Percentiles rank a stretch among this genome's conserved stretches.
These are phyloP conservation scores for Drosophila sulfurigaster DNA, from an alignment of 1,140 invertebrate genomes.

Conservation along the genomic window DNA sequence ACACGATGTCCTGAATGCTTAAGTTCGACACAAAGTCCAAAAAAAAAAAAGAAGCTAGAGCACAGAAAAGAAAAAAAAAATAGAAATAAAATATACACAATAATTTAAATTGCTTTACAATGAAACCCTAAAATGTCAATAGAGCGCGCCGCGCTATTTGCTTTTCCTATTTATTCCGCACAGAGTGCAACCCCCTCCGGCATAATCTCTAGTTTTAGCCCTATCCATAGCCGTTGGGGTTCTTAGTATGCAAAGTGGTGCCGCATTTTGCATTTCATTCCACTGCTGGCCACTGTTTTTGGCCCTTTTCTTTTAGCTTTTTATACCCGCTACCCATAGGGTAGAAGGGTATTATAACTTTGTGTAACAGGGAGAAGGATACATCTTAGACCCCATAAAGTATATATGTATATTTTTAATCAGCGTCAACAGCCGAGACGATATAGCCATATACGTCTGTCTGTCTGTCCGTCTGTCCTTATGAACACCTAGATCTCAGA, in stretches of 20 bases:
- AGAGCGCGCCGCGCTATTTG: conserved; percentile 67
- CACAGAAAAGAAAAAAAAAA: conserved; percentile 8
- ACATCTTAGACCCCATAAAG: no score
- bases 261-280: conserved; percentile 36
- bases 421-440: no score
- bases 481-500: no score
- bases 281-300: conserved; percentile 46
- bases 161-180: conserved; percentile 69
- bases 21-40: conserved; percentile 55
- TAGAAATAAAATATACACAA: conserved; percentile 78
- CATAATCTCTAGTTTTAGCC: background rate
- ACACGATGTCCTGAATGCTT: conserved; percentile 78
- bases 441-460: no score
- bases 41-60: background rate
- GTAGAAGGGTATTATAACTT: no score
- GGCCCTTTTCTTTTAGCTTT: background rate
- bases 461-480: no score
- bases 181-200: background rate
- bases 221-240: conserved; percentile 9
- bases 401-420: no score
- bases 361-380: no score
- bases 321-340: no score
- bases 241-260: conserved; percentile 81
- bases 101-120: conserved; percentile 84
- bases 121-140: conserved; percentile 83